Evolutionary conservation across 2,888 invertebrate genomes (phyloP).

Genomic region (Nomada lathburiana): DNA sequence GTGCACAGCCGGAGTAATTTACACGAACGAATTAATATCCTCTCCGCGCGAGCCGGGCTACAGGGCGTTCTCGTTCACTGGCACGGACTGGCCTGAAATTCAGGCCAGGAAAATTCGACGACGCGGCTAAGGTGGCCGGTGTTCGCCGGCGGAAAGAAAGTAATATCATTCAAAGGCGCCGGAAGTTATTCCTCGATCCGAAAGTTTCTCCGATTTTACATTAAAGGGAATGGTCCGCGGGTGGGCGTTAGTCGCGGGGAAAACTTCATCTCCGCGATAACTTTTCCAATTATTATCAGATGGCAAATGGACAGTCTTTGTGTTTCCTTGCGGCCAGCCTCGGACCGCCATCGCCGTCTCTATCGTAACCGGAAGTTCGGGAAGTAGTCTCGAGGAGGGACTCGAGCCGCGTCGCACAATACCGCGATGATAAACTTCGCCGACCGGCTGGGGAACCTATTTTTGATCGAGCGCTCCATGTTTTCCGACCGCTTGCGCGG

Average conservation of each 20-base stretch:
- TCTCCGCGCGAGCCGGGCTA: not conserved
- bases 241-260: constrained; percentile 69
- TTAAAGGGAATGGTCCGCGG: constrained; percentile 66
- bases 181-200: constrained; percentile 73
- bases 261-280: constrained; percentile 73
- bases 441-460: constrained; percentile 39
- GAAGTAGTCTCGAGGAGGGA: constrained; percentile 55
- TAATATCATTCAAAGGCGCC: constrained; percentile 73
- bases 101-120: constrained; percentile 48
- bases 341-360: not conserved
- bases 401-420: constrained; percentile 41
- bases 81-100: constrained; percentile 57
- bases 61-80: not conserved
- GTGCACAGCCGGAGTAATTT: constrained; percentile 27
- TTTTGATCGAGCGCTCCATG: constrained; percentile 46
- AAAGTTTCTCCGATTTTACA: constrained; percentile 74
- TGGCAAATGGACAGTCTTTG: constrained; percentile 74
- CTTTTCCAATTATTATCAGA: constrained; percentile 75
- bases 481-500: constrained; percentile 51
- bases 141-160: constrained; percentile 68
- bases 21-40: constrained; percentile 34
- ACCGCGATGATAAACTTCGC: constrained; percentile 46
- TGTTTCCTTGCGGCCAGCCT: constrained; percentile 55
- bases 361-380: constrained; percentile 40
- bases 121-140: constrained; percentile 45